A percentile compares a stretch with the other conserved stretches of the same genome.
phyloP scores from a whole-genome alignment of 2,797 vertebrate genomes.

The Xiphorhynchus erythropygius region DNA sequence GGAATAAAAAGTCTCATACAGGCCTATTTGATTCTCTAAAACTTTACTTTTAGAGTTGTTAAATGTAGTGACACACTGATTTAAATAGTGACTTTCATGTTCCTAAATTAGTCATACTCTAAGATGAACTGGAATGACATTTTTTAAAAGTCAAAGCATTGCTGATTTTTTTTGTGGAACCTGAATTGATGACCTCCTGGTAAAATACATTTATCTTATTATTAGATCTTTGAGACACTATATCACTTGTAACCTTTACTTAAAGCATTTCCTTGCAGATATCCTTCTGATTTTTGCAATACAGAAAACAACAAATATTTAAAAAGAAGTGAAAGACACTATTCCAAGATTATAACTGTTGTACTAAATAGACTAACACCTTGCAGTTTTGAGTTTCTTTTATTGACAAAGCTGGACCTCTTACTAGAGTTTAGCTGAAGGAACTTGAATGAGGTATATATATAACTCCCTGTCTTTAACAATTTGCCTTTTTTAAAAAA shows the following conservation, averaged over 20 bases:
- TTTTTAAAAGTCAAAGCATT: constrained; percentile 47
- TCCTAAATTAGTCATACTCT: constrained; percentile 9
- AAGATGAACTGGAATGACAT: not conserved
- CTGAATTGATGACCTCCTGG: not conserved
- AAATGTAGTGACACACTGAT: not conserved
- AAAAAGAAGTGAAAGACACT: not conserved
- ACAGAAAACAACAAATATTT: not conserved
- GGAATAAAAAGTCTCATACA: not conserved
- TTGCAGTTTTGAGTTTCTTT: not conserved
- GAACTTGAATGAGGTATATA: not conserved
- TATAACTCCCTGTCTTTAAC: not conserved
- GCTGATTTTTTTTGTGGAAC: constrained; percentile 38
- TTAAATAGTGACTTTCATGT: not conserved
- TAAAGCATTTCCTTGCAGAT: not conserved
- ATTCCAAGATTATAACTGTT: not conserved
- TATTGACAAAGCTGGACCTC: not conserved
- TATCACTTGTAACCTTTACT: constrained; percentile 17
- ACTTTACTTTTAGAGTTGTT: not conserved
- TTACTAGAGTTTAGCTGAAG: not conserved
- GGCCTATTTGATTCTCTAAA: not conserved
- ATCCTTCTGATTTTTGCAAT: not conserved
- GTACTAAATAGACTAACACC: not conserved
- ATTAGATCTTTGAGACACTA: constrained; percentile 5
- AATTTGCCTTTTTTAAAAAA: not conserved
- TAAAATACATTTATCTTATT: constrained; percentile 28